phyloP scores from a whole-genome alignment of 2,113 vertebrate genomes.

The Tringa solitaria region DNA sequence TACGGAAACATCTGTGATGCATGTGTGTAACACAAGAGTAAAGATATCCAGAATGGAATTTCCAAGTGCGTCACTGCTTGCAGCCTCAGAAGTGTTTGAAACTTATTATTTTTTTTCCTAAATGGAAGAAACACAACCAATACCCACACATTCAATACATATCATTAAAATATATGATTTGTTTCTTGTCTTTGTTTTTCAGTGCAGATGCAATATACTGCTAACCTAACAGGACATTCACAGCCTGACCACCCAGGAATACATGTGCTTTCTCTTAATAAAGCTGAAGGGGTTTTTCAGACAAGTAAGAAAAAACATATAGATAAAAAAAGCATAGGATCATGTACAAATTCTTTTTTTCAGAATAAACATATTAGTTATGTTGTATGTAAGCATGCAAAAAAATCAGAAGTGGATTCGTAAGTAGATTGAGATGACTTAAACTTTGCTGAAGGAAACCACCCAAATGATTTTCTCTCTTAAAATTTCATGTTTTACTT shows the following conservation, averaged over 20 bases:
- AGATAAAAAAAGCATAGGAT: not conserved
- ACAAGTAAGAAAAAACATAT: not conserved
- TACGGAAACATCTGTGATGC: fast-evolving
- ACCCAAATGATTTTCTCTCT: not conserved
- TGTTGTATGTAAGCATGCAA: not conserved
- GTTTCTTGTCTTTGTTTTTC: not conserved
- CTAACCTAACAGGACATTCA: not conserved
- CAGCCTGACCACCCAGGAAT: not conserved
- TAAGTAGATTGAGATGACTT: not conserved
- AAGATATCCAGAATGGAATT: not conserved
- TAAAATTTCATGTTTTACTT: not conserved
- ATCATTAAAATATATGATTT: fast-evolving
- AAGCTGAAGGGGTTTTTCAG: not conserved
- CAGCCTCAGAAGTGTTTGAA: not conserved
- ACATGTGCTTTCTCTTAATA: not conserved
- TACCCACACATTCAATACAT: fast-evolving
- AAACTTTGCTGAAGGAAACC: not conserved
- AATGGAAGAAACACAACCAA: not conserved
- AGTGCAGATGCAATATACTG: not conserved
- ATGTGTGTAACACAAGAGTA: fast-evolving
- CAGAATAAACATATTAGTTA: not conserved
- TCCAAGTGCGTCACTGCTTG: not conserved
- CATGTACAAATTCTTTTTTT: not conserved
- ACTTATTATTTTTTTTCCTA: not conserved
- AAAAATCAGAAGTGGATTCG: not conserved